Base-by-base conservation (phyloP, 2,113 vertebrate genomes). In the Gobius niger region DNA sequence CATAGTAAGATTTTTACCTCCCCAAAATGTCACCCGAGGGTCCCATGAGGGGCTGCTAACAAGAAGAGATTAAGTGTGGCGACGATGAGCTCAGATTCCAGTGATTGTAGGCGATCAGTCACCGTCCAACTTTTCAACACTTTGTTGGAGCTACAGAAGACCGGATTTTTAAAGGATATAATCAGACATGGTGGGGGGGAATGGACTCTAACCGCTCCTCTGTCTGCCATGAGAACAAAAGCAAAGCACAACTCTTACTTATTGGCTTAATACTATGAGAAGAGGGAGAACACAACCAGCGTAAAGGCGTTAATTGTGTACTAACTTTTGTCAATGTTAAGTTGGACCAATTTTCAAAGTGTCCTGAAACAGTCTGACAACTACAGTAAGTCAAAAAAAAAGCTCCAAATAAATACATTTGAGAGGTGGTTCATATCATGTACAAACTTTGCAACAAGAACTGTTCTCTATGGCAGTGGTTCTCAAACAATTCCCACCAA, bases 1-100 rank as follows among this genome's bases (percentile, higher is more conserved):
- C 84, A 86, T 88, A 93, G 94, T 95, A 95, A 95, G 95, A 92
- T 96, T 96, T 54, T 94, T 94, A 94, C 81, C 68, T 80, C 77
- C 94, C 92, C 93, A 96, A 93, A 95, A 93, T 93, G 93, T 91
- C 77, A 50, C 82, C 52, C 90, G 90, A 91, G 92, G 93, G 92
- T 95, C 96, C 94, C 95, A 65, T 44, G 86, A 70, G 88, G 24
- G 75, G 78, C 78, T 73, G 62, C 83, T 87, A 86, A 81, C 85
- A 88, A 80, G 85, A 63, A 40, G 47, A 84, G 77, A 89, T 87
- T 85, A 83, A 84, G 85, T 69, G 72, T 65, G 65, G 9, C 49
- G 49, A 82, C 70, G 74, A 51, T 60, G 68, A 67, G 83, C 79
- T 77, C 68, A 66, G 74, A 82, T 82, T 70, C 42, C 11, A 80